A percentile compares a stretch with the other conserved stretches of the same genome.
Evolutionary conservation across 2,113 vertebrate species (phyloP).

Genomic region (Bambusicola thoracicus): DNA sequence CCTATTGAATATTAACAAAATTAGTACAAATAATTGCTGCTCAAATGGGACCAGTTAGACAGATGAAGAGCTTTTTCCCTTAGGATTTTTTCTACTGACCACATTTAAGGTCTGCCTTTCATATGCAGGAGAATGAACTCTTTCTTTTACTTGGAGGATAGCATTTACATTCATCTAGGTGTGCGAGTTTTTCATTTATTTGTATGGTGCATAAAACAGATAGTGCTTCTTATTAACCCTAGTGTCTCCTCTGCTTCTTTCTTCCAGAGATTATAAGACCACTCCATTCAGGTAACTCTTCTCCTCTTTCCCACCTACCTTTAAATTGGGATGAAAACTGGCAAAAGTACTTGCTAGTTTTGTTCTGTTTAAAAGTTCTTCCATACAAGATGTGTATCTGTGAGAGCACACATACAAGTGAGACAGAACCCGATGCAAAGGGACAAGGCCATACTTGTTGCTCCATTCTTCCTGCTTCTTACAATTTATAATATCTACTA

Average conservation of each 20-base stretch:
- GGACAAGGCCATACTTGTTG: neutral
- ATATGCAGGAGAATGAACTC: neutral
- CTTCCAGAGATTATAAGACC: neutral
- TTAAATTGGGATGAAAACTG: neutral
- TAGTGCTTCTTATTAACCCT: neutral
- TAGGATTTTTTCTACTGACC: neutral
- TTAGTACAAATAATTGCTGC: neutral
- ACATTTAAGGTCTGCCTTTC: neutral
- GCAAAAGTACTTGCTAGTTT: neutral
- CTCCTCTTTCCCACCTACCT: neutral
- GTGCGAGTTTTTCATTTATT: neutral
- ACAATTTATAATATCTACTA: neutral
- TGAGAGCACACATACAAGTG: neutral
- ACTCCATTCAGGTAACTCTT: neutral
- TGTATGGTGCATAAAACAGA: neutral
- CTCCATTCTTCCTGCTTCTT: neutral
- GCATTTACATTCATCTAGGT: neutral
- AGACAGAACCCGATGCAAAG: neutral
- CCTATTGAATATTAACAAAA: neutral
- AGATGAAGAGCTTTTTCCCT: neutral
- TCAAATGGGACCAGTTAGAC: neutral
- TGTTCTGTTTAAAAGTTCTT: neutral
- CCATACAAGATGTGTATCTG: rapidly evolving
- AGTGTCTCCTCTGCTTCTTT: neutral
- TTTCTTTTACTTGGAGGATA: neutral